phyloP scores from a whole-genome alignment of 2,797 vertebrate species.

The Gastrophryne carolinensis region DNA sequence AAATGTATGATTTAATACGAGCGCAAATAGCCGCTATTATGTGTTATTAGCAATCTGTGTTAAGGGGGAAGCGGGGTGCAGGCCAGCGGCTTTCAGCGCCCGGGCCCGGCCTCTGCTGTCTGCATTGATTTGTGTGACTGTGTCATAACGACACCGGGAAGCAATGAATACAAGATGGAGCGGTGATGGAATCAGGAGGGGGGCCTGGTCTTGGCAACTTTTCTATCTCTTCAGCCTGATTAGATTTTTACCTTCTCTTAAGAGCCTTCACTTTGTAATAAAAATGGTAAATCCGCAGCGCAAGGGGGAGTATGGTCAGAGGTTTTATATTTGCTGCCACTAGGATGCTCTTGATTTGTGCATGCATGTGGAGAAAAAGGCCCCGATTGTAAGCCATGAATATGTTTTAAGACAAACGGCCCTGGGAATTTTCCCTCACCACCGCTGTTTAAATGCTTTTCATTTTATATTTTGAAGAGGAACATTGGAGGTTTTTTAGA shows the following conservation, averaged over 20 bases:
- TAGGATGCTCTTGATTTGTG: neutral
- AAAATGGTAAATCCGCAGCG: constrained; percentile 74
- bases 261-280: constrained; percentile 81
- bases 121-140: constrained; percentile 81
- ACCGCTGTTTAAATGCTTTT: no score
- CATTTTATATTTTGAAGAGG: no score
- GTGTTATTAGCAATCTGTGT: constrained; percentile 88
- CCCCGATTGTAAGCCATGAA: neutral
- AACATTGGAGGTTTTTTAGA: no score
- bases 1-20: constrained; percentile 87
- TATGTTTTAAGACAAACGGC: neutral
- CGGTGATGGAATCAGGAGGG: constrained; percentile 75
- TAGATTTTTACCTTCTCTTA: constrained; percentile 75
- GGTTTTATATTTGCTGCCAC: neutral
- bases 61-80: constrained; percentile 72
- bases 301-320: neutral
- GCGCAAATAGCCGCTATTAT: constrained; percentile 85
- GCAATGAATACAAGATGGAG: constrained; percentile 79
- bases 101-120: constrained; percentile 67
- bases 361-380: neutral
- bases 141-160: constrained; percentile 81
- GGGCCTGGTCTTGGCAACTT: constrained; percentile 71
- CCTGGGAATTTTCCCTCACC: no score
- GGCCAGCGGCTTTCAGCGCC: constrained; percentile 67
- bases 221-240: constrained; percentile 81